Base-by-base conservation (phyloP, 2,113 vertebrate genomes). In the Lutjanus erythropterus region DNA sequence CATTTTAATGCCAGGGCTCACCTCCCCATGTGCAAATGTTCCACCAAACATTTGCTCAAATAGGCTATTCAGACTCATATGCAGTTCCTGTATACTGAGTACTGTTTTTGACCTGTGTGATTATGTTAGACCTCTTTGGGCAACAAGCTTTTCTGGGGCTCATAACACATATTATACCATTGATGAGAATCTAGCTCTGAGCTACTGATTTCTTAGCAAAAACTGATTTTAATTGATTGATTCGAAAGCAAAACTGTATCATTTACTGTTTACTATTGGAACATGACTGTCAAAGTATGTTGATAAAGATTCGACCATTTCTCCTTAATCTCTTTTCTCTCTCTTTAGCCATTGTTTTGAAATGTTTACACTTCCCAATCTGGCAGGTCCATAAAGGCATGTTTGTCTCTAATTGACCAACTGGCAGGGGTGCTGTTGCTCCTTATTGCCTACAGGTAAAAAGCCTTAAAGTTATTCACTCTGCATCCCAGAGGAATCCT, bases 361-460 rank as follows among this genome's bases (percentile, higher is more conserved):
- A 82, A 76, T 83, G 80, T 89, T 87, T 88, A 84, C 82, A 62
- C 58, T 84, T 49, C 15, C 14, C 61, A 84, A 75, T 83, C 82
- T 84, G 88, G 81, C 85, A 86, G 64, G 50, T 56, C 71, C 67
- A 91, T 84, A 86, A 92, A 83, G 85, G 56, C 46, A 53, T 68
- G 81, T 90, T 87, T 93, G 85, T 92, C 72, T 86, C 81, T 91
- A 91, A 92, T 80, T 87, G 88, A 89, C 78, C 46, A 70, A 87
- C 84, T 94, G 90, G 89, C 90, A 93, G 71, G 41, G 70, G 72
- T 90, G 80, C 78, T 85, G 75, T 88, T 84, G 66, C 71, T 87
- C 84, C 86, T 89, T 85, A 93, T 79, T 88, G 80, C 78, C 66
- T 82, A 64, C 88, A 89, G 88, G 94, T 91, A 91, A 89, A 88